A percentile compares a stretch with the other conserved stretches of the same genome.
phyloP scores from a whole-genome alignment of 2,797 vertebrate species.

The Chaetophractus vellerosus region DNA sequence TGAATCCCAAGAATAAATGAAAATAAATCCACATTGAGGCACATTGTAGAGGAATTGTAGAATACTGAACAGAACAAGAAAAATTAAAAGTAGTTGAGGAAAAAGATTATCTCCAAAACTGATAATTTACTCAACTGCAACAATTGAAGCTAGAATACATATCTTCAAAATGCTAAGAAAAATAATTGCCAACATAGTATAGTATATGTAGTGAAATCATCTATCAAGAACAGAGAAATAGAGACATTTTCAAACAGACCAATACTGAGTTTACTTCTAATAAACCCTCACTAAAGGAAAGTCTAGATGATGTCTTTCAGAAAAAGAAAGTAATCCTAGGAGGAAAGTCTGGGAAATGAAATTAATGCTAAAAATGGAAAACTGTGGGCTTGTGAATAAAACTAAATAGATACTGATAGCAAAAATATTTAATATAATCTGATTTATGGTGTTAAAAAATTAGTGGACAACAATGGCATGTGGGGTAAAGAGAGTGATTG shows the following conservation, averaged over 20 bases:
- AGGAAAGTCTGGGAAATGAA: neutral
- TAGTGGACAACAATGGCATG: neutral
- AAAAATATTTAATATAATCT: conserved; percentile 3
- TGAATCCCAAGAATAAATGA: conserved; percentile 7
- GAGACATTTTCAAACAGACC: conserved; percentile 54
- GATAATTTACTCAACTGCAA: neutral
- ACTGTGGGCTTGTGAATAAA: neutral
- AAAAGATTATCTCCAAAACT: neutral
- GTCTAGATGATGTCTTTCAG: neutral
- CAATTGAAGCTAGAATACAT: neutral
- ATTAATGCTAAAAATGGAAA: neutral
- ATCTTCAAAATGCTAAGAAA: conserved; percentile 31
- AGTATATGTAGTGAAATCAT: neutral
- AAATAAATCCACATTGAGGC: neutral
- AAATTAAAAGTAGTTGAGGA: conserved; percentile 4
- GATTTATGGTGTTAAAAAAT: conserved; percentile 1
- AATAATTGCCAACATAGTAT: conserved; percentile 29
- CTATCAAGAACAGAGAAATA: neutral
- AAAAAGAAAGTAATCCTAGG: conserved; percentile 32
- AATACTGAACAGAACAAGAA: neutral
- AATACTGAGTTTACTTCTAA: conserved; percentile 51
- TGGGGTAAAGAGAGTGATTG: neutral
- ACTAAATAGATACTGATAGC: neutral
- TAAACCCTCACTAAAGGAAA: neutral
- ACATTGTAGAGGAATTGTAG: neutral